Evolutionary conservation across 2,113 vertebrate genomes (phyloP).

Genomic region (Zapus hudsonius): DNA sequence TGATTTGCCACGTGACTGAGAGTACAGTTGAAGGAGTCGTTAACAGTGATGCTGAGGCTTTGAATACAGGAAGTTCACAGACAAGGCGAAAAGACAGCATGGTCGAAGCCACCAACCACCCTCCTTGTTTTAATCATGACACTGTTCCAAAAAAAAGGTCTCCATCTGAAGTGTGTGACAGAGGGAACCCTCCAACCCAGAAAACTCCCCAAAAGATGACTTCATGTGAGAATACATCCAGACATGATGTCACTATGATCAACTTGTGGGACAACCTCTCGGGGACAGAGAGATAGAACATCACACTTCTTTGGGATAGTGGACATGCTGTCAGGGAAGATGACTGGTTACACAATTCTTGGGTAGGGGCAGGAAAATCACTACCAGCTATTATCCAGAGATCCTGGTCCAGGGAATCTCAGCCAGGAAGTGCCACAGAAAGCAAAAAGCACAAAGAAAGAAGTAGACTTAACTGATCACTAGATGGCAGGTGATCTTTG

Average conservation of each 20-base stretch:
- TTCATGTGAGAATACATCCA: neutral
- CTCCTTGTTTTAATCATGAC: neutral
- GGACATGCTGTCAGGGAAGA: slow-evolving; percentile 8
- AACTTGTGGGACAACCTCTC: neutral
- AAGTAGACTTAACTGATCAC: neutral
- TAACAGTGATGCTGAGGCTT: neutral
- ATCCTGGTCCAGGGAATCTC: neutral
- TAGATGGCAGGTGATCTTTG: neutral
- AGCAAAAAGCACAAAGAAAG: neutral
- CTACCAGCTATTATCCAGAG: neutral
- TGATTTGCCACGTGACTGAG: neutral
- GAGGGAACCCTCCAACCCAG: neutral
- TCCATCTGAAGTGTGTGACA: neutral
- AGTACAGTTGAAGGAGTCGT: neutral
- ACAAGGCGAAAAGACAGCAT: neutral
- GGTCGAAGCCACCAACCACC: neutral
- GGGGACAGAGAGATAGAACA: neutral
- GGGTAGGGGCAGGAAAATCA: neutral
- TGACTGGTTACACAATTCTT: neutral
- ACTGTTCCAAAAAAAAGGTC: neutral
- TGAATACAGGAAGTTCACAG: neutral
- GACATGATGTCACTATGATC: neutral
- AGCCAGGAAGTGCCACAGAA: neutral
- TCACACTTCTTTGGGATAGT: neutral
- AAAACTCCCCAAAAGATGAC: neutral